Conservation (phyloP, 2,888 invertebrate species). For the Hipparchia sbordonii region DNA sequence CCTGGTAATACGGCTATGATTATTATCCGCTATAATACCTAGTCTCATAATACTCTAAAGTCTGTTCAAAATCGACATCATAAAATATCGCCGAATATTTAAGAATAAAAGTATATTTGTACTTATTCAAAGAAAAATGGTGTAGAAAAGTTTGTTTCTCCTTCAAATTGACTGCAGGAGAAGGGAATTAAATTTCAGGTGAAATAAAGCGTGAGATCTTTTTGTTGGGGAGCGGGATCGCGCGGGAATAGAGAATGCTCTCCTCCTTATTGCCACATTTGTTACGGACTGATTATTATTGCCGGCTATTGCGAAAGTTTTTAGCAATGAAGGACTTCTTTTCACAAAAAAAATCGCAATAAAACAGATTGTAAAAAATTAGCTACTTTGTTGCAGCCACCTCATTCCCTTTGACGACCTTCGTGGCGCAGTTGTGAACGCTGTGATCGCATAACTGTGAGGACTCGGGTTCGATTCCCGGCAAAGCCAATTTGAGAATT, state of each 20-base stretch:
- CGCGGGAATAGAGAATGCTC: not conserved
- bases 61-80: no score
- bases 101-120: not conserved
- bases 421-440: no score
- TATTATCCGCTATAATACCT: no score
- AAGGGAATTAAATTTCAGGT: constrained; percentile 8
- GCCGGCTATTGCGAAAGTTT: constrained; percentile 5
- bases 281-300: constrained; percentile 13
- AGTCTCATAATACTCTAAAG: no score
- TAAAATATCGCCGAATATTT: not conserved
- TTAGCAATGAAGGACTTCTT: not conserved
- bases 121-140: not conserved
- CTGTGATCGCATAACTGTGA: no score
- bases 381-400: no score
- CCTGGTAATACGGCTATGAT: no score
- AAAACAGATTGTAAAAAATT: no score
- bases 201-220: not conserved
- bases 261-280: constrained; percentile 12
- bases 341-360: not conserved
- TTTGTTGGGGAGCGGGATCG: not conserved
- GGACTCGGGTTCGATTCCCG: no score
- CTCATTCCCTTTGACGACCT: no score
- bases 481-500: no score
- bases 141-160: constrained; percentile 3
- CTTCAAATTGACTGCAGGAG: not conserved